phyloP scores from a whole-genome alignment of 2,797 vertebrate species.

The Discoglossus pictus region DNA sequence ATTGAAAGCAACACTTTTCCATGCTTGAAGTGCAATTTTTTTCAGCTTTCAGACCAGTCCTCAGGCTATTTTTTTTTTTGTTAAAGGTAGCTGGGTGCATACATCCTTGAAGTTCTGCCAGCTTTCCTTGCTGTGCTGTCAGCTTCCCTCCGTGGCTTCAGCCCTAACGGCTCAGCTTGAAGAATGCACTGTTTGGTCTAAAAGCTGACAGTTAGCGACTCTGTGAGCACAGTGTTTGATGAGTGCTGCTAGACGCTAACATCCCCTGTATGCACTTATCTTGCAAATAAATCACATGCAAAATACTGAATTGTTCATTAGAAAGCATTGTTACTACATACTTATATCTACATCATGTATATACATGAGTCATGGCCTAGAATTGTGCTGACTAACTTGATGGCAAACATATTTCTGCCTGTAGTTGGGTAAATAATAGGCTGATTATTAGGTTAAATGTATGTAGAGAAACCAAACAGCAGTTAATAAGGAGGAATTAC shows the following conservation, averaged over 20 bases:
- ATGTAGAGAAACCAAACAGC: too few relatives aligned
- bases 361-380: too few relatives aligned
- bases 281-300: too few relatives aligned
- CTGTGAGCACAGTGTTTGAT: slow-evolving; percentile 21
- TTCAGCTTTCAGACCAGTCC: background rate
- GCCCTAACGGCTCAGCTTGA: slow-evolving; percentile 41
- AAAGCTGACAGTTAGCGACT: slow-evolving; percentile 27
- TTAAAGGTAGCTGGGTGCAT: slow-evolving; percentile 25
- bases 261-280: background rate
- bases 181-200: slow-evolving; percentile 32
- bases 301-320: too few relatives aligned
- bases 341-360: too few relatives aligned
- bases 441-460: too few relatives aligned
- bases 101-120: slow-evolving; percentile 25
- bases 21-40: slow-evolving; percentile 8
- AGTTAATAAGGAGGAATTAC: too few relatives aligned
- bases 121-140: slow-evolving; percentile 32
- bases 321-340: too few relatives aligned
- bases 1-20: background rate
- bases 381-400: too few relatives aligned
- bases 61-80: slow-evolving; percentile 13
- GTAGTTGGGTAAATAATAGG: too few relatives aligned
- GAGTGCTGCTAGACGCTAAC: slow-evolving; percentile 6
- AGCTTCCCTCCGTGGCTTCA: slow-evolving; percentile 27
- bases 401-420: too few relatives aligned